These are phyloP conservation scores for Elegia similella DNA, from an alignment of 2,888 invertebrate genomes.

Conservation along the genomic window DNA sequence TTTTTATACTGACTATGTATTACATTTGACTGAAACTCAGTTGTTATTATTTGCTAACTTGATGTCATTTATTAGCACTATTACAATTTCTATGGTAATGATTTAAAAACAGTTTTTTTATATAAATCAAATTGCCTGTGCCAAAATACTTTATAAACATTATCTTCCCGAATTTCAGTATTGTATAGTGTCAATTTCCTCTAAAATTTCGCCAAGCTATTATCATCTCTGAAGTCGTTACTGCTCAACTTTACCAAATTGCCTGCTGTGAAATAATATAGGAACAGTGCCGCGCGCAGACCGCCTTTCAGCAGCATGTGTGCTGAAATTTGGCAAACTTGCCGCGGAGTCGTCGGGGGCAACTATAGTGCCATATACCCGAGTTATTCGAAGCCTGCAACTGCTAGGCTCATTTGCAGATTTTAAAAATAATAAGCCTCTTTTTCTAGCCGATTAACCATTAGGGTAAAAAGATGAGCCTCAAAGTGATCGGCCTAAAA, in stretches of 20 bases:
- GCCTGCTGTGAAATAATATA: slow-evolving; percentile 8
- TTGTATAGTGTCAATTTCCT: background rate
- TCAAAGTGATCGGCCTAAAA: no score
- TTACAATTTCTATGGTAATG: no score
- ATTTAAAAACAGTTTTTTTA: no score
- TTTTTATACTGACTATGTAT: background rate
- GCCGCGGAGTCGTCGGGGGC: background rate
- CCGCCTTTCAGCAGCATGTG: slow-evolving; percentile 9
- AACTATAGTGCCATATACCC: slow-evolving; percentile 2
- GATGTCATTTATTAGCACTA: no score
- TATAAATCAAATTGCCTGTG: no score
- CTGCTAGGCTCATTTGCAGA: slow-evolving; percentile 16
- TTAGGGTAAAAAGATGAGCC: no score
- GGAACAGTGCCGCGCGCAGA: slow-evolving; percentile 3
- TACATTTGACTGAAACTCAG: background rate
- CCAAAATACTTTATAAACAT: no score
- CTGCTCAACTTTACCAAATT: slow-evolving; percentile 11
- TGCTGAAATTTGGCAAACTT: slow-evolving; percentile 13
- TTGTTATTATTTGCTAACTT: no score
- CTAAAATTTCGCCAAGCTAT: background rate
- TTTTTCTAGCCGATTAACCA: background rate
- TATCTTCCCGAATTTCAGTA: background rate
- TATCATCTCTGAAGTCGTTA: slow-evolving; percentile 9
- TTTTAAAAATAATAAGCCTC: background rate
- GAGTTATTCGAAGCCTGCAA: slow-evolving; percentile 15